Base-by-base conservation (phyloP, 2,888 invertebrate genomes). In the Monochamus alternatus region DNA sequence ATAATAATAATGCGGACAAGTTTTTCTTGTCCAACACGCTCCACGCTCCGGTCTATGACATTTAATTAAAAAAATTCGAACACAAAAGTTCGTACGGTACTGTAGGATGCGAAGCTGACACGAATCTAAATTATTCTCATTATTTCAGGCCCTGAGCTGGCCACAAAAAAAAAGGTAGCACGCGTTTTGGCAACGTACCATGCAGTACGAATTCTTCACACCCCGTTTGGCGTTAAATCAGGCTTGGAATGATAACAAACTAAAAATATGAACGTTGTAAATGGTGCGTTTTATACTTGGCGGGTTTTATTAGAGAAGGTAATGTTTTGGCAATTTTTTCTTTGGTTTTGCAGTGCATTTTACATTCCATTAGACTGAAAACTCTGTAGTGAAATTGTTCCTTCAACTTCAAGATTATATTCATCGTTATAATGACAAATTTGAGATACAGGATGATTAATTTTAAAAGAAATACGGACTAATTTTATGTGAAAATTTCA, bases 121-220 rank as follows among this genome's bases (percentile, higher is more conserved):
- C n/a, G 55, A 55, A 66, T 66, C 52, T 52, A 52, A 52, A 55
- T 66, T 66, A 66, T 52, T 66, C 66, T n/a, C 51, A 66, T 31
- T 66, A 51, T 38, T 31, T 44, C 52, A 38, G 51, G 32, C 44
- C 22, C 59, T 43, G 51, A 22, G 63, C 47, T 5, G 32, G 31
- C 43, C 51, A 32, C 32, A 66, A 52, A 55, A 66, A 66, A 52
- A 9, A 47, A n/a, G n/a, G 7, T 9, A 69, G 55, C 55, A 59
- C 44, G 44, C 32, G 55, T 74, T 12, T 51, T 66, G 65, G 73
- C 59, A 60, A 51, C 59, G 65, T n/a, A 14, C 32, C 63, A 32
- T 55, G 55, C 55, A 43, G n/a, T 51, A 47, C 64, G 14, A 55
- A 65, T 72, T 65, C 62, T 74, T 74, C 31, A 70, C 52, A 59